Percentiles rank a stretch among this genome's conserved stretches.
phyloP scores from a whole-genome alignment of 1,140 invertebrate species.

The Ephestia elutella region DNA sequence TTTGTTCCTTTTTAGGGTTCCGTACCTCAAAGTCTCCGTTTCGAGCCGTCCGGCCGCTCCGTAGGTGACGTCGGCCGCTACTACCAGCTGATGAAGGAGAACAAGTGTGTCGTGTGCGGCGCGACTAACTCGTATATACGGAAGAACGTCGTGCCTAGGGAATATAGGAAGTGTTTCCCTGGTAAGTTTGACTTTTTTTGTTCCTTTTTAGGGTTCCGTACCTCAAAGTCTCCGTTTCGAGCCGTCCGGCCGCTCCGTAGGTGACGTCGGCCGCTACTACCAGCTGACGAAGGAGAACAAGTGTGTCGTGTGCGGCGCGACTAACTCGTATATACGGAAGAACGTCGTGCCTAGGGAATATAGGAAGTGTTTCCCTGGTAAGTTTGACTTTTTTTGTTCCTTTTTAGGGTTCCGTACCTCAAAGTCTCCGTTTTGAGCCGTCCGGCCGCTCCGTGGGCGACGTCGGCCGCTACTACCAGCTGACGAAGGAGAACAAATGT shows the following conservation, averaged over 20 bases:
- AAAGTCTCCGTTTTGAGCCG: conserved; percentile 88
- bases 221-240: conserved; percentile 89
- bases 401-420: no score
- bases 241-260: conserved; percentile 83
- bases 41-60: conserved; percentile 86
- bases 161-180: conserved; percentile 90
- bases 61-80: conserved; percentile 81
- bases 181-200: conserved; percentile 54
- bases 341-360: conserved; percentile 90
- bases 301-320: conserved; percentile 88
- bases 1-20: no score
- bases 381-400: conserved; percentile 26
- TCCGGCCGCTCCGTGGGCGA: conserved; percentile 82
- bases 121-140: conserved; percentile 80
- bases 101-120: conserved; percentile 91
- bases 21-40: no score
- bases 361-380: conserved; percentile 85
- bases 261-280: conserved; percentile 83
- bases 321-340: conserved; percentile 84
- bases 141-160: conserved; percentile 88
- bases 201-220: no score
- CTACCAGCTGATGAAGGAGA: conserved; percentile 84
- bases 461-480: conserved; percentile 83
- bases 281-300: conserved; percentile 83
- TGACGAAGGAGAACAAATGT: conserved; percentile 86